Evolutionary conservation across 2,113 vertebrate genomes (phyloP).

Genomic region (Dryoscopus gambensis): DNA sequence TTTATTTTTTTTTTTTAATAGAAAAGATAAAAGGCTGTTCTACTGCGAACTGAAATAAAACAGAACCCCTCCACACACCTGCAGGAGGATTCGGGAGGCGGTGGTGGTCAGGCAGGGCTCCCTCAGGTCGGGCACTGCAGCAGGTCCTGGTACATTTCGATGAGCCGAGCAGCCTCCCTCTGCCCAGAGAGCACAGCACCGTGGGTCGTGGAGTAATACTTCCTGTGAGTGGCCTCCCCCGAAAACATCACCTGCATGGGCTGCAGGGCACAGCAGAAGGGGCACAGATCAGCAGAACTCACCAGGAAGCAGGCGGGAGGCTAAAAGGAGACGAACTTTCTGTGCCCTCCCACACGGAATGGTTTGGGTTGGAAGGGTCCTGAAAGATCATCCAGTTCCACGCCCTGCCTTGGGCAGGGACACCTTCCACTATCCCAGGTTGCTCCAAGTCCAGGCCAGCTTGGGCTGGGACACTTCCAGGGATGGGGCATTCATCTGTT

Average conservation of each 20-base stretch:
- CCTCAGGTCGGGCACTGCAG: slow-evolving; percentile 82
- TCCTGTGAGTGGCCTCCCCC: slow-evolving; percentile 96
- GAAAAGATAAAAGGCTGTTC: slow-evolving; percentile 80
- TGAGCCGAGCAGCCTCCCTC: slow-evolving; percentile 89
- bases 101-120: slow-evolving; percentile 72
- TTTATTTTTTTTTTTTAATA: slow-evolving; percentile 48
- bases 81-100: slow-evolving; percentile 72
- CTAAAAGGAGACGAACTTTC: neutral
- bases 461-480: neutral
- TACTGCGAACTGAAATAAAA: slow-evolving; percentile 37
- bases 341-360: neutral
- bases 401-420: neutral
- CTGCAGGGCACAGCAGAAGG: slow-evolving; percentile 60
- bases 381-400: neutral
- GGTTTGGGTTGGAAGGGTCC: neutral
- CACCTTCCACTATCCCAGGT: neutral
- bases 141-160: slow-evolving; percentile 94
- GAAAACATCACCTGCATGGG: slow-evolving; percentile 98
- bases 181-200: slow-evolving; percentile 98
- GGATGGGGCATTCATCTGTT: neutral
- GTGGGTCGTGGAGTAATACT: slow-evolving; percentile 99
- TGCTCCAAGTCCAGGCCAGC: neutral
- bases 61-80: slow-evolving; percentile 65
- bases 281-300: neutral
- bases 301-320: accelerated